These are phyloP conservation scores for Piscicola geometra DNA, from an alignment of 2,888 invertebrate genomes.

Conservation along the genomic window DNA sequence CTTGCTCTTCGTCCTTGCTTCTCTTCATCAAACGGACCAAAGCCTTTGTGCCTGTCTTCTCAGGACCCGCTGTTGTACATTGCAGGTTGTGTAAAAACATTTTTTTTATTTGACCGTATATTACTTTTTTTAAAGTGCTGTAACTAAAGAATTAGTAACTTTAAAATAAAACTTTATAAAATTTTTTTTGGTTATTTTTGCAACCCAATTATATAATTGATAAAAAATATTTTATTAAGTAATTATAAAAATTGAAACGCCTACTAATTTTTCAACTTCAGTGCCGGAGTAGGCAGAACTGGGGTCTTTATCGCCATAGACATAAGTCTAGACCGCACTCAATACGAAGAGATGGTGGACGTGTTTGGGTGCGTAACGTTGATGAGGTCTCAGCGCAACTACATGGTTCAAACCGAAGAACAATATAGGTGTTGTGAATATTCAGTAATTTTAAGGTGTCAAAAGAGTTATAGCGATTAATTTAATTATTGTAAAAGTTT, in stretches of 20 bases:
- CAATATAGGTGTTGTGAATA: constrained; percentile 93
- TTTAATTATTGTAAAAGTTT: too few relatives aligned
- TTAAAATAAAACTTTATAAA: neutral
- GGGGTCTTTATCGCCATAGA: constrained; percentile 74
- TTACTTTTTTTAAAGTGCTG: too few relatives aligned
- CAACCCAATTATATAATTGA: neutral
- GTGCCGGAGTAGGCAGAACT: constrained; percentile 66
- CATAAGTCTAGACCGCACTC: constrained; percentile 92
- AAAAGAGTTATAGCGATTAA: too few relatives aligned
- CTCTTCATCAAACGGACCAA: constrained; percentile 23
- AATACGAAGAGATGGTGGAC: constrained; percentile 94
- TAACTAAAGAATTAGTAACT: neutral
- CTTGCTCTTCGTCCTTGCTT: neutral
- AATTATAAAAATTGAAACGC: too few relatives aligned
- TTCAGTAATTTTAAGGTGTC: too few relatives aligned
- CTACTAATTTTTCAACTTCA: too few relatives aligned
- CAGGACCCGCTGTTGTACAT: constrained; percentile 11
- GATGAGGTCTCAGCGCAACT: constrained; percentile 92
- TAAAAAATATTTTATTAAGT: neutral
- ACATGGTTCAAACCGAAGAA: constrained; percentile 94
- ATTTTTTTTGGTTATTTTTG: neutral
- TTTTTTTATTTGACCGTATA: too few relatives aligned
- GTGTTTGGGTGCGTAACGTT: constrained; percentile 98
- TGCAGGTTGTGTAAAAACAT: constrained; percentile 13
- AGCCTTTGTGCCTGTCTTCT: neutral